These are phyloP conservation scores for Cremastinae sp. DNA, from an alignment of 2,888 invertebrate genomes.

Conservation along the genomic window DNA sequence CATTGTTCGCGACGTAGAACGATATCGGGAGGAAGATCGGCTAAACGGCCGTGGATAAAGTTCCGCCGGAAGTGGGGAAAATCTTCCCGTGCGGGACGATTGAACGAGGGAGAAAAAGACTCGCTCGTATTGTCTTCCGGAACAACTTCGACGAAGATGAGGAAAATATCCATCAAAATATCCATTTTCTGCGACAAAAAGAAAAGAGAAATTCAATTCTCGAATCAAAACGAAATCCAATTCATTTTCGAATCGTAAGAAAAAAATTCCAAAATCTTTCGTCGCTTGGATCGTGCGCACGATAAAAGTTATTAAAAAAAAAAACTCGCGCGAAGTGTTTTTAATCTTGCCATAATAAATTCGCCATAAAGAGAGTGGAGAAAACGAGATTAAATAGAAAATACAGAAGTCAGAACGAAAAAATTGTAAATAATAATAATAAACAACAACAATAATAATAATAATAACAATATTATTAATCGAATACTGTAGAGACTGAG, in stretches of 20 bases:
- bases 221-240: not conserved
- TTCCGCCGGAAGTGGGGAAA: constrained; percentile 60
- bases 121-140: constrained; percentile 6
- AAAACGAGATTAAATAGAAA: constrained; percentile 26
- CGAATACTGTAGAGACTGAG: constrained; percentile 11
- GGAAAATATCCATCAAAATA: constrained; percentile 9
- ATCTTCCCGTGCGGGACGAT: constrained; percentile 4
- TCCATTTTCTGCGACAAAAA: constrained; percentile 1
- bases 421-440: not conserved
- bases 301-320: constrained; percentile 23
- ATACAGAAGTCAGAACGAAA: not conserved
- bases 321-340: constrained; percentile 11
- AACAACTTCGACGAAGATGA: constrained; percentile 11
- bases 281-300: constrained; percentile 10
- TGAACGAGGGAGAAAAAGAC: not conserved
- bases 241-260: constrained; percentile 13
- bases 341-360: constrained; percentile 54
- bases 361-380: constrained; percentile 43
- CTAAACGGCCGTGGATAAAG: constrained; percentile 68
- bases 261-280: constrained; percentile 18
- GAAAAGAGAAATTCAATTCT: too few relatives aligned
- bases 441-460: not conserved
- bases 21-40: constrained; percentile 56
- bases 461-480: not conserved
- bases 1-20: constrained; percentile 68